Evolutionary conservation across 2,888 invertebrate species (phyloP).

Genomic region (Lasioglossum lativentre): DNA sequence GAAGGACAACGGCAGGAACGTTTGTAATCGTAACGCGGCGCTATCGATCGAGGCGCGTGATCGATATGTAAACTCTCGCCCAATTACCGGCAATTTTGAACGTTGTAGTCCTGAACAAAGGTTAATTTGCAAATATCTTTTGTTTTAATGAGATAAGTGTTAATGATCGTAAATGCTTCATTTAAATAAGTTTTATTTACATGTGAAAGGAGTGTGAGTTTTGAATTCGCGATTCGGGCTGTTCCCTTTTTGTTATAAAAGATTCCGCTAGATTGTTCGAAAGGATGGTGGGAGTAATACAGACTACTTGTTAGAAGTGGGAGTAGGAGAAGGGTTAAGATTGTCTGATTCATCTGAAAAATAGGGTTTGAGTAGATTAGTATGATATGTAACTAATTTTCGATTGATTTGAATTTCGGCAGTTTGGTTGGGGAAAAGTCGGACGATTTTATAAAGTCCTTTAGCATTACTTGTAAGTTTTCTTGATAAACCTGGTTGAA

Average conservation of each 20-base stretch:
- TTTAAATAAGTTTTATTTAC: slow-evolving; percentile 26
- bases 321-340: slow-evolving; percentile 5
- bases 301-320: not conserved
- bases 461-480: slow-evolving; percentile 15
- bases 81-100: too few species aligned
- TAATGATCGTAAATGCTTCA: not conserved
- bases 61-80: too few species aligned
- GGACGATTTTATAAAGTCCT: too few species aligned
- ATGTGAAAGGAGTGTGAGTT: slow-evolving; percentile 18
- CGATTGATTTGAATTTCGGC: slow-evolving; percentile 20
- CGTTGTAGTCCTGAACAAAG: too few species aligned
- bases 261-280: slow-evolving; percentile 11
- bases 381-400: slow-evolving; percentile 31
- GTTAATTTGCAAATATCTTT: too few species aligned
- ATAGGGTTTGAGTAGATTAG: too few species aligned
- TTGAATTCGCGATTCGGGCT: slow-evolving; percentile 10
- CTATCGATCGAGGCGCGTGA: too few species aligned
- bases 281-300: not conserved
- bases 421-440: slow-evolving; percentile 18
- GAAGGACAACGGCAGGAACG: too few species aligned
- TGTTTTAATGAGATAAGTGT: too few species aligned
- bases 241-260: slow-evolving; percentile 26
- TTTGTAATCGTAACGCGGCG: too few species aligned
- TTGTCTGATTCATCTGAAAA: too few species aligned
- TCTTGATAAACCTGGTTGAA: slow-evolving; percentile 9